Conservation (phyloP, 2,797 vertebrate genomes). For the Pelodytes ibericus region DNA sequence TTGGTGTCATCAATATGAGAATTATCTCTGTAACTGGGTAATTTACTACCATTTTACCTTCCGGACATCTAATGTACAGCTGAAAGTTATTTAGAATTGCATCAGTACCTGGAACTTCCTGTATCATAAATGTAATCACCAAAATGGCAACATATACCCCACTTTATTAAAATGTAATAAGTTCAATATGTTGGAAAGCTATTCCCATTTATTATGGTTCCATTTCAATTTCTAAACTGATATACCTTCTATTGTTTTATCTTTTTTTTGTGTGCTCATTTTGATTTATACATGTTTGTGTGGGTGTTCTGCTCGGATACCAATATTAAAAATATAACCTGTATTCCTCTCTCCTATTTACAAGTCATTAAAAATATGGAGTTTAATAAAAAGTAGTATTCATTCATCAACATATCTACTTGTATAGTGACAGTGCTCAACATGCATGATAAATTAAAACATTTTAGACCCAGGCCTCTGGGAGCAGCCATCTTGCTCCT, state of each 20-base stretch:
- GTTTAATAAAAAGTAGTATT: too few species aligned
- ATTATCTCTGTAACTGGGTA: conserved; percentile 21
- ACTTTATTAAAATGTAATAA: conserved; percentile 15
- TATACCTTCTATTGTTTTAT: neutral
- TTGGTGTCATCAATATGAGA: conserved; percentile 23
- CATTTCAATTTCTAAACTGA: neutral
- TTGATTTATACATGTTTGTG: too few species aligned
- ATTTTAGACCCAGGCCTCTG: too few species aligned
- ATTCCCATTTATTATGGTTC: neutral
- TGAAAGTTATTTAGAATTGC: conserved; percentile 38
- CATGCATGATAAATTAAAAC: too few species aligned
- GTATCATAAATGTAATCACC: conserved; percentile 32
- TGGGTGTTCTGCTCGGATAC: too few species aligned
- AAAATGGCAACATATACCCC: conserved; percentile 25
- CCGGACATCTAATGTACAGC: conserved; percentile 20
- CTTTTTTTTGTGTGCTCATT: neutral
- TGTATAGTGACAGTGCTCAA: too few species aligned
- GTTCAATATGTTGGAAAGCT: conserved; percentile 6
- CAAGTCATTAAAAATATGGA: too few species aligned
- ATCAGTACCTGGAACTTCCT: conserved; percentile 6
- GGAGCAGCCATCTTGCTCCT: too few species aligned
- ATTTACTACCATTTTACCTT: conserved; percentile 1
- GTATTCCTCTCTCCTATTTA: too few species aligned
- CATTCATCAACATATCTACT: too few species aligned
- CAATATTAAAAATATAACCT: too few species aligned